Evolutionary conservation across 2,113 vertebrate species (phyloP).

Genomic region (Macquaria australasica): DNA sequence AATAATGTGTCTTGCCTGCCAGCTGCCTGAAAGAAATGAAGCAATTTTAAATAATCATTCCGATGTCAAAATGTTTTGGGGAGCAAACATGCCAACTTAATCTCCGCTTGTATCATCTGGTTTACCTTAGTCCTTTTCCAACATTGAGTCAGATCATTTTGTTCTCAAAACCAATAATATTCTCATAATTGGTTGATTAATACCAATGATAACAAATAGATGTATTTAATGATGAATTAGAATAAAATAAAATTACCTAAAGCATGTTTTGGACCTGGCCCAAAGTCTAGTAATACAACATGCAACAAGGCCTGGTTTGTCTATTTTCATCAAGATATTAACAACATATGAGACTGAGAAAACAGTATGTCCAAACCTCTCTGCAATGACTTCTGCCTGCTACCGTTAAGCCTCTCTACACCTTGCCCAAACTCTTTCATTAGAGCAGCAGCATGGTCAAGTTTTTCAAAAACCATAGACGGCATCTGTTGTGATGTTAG

Average conservation of each 20-base stretch:
- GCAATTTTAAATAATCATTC: conserved; percentile 16
- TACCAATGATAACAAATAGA: not conserved
- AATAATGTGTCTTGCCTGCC: conserved; percentile 9
- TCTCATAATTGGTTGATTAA: not conserved
- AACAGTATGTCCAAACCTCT: conserved; percentile 23
- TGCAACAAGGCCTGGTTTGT: conserved; percentile 32
- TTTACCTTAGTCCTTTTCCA: conserved; percentile 3
- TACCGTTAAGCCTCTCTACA: not conserved
- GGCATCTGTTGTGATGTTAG: not conserved
- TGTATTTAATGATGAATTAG: not conserved
- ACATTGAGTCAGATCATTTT: not conserved
- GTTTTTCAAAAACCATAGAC: not conserved
- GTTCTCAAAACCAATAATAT: not conserved
- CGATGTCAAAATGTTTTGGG: conserved; percentile 24
- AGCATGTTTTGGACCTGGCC: not conserved
- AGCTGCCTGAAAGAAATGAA: conserved; percentile 19
- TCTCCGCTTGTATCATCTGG: conserved; percentile 3
- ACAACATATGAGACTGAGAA: conserved; percentile 27
- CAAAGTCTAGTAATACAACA: not conserved
- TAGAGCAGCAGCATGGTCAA: not conserved
- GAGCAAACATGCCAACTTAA: not conserved
- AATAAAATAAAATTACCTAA: not conserved
- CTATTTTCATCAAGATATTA: conserved; percentile 31
- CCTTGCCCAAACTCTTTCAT: not conserved
- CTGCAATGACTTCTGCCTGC: not conserved